Percentiles rank a stretch among this genome's conserved stretches.
phyloP scores from a whole-genome alignment of 2,113 vertebrate species.

The Alaudala cheleensis region DNA sequence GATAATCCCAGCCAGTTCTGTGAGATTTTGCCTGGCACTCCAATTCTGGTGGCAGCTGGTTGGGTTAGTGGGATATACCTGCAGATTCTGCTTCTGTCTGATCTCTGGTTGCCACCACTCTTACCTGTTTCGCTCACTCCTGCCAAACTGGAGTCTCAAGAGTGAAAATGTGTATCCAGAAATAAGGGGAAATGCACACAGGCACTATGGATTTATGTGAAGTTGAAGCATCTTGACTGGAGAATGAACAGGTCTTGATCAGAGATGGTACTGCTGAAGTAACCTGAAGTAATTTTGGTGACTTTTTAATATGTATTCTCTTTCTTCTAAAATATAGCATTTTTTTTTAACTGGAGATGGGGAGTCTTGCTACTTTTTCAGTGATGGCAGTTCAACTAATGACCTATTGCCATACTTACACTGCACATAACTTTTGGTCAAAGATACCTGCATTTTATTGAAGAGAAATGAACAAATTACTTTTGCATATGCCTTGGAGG shows the following conservation, averaged over 20 bases:
- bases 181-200: neutral
- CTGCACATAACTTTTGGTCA: neutral
- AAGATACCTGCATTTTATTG: neutral
- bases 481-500: neutral
- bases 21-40: neutral
- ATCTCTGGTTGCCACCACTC: neutral
- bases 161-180: neutral
- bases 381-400: neutral
- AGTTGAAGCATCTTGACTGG: neutral
- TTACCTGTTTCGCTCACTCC: fast-evolving
- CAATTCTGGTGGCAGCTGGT: neutral
- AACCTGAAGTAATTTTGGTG: neutral
- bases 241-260: neutral
- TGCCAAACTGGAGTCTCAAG: neutral
- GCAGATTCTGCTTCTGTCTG: neutral
- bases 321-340: neutral
- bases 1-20: neutral
- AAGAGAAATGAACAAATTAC: neutral
- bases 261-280: neutral
- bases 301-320: neutral
- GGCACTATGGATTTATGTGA: neutral
- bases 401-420: fast-evolving
- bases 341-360: neutral
- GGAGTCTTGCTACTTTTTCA: neutral
- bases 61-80: neutral